phyloP scores from a whole-genome alignment of 2,797 vertebrate species.

The Martes flavigula region DNA sequence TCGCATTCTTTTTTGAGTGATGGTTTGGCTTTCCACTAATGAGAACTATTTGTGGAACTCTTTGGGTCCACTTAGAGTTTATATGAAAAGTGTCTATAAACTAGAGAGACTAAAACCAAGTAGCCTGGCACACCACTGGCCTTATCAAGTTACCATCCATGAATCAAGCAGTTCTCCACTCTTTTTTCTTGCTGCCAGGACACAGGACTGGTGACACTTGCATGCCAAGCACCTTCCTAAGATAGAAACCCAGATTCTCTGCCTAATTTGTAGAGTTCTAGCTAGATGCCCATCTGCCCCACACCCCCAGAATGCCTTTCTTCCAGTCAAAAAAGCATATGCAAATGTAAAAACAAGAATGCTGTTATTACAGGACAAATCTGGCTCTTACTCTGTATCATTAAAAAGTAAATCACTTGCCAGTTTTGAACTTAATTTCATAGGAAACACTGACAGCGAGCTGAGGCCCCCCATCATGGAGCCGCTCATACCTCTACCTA shows the following conservation, averaged over 20 bases:
- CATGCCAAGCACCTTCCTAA: not conserved
- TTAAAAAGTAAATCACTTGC: constrained; percentile 39
- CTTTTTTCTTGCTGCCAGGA: not conserved
- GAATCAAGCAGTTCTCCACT: not conserved
- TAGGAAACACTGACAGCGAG: not conserved
- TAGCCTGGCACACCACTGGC: not conserved
- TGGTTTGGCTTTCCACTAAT: not conserved
- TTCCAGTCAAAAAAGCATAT: not conserved
- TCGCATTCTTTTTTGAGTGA: not conserved
- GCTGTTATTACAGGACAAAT: not conserved
- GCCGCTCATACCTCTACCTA: not conserved
- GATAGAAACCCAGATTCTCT: not conserved
- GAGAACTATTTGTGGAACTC: not conserved
- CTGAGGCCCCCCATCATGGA: not conserved
- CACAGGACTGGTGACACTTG: not conserved
- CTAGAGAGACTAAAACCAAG: not conserved
- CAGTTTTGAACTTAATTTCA: constrained; percentile 17
- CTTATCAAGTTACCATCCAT: not conserved
- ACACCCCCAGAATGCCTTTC: not conserved
- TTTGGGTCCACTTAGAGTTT: not conserved
- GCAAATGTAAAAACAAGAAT: constrained; percentile 7
- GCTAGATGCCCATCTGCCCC: not conserved
- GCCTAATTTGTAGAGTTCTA: not conserved
- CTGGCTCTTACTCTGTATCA: not conserved
- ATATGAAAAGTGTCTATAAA: constrained; percentile 1